phyloP scores from a whole-genome alignment of 2,888 invertebrate species.

The Heliconius erato region DNA sequence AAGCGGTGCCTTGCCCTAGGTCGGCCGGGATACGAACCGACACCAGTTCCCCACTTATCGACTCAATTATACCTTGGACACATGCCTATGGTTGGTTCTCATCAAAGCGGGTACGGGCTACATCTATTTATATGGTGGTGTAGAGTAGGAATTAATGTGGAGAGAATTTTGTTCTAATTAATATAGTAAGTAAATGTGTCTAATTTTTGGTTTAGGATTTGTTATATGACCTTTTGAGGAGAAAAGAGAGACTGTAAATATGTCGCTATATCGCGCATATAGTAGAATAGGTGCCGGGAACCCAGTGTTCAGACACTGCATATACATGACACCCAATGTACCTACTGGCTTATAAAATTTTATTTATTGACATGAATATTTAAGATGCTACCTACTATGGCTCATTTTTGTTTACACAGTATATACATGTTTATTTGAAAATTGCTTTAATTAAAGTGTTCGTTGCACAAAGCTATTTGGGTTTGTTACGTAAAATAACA shows the following conservation, averaged over 20 bases:
- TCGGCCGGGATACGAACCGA: slow-evolving; percentile 46
- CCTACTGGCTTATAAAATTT: too few species aligned
- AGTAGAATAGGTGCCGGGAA: not conserved
- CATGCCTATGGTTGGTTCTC: slow-evolving; percentile 48
- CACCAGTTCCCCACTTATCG: slow-evolving; percentile 43
- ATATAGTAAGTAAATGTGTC: not conserved
- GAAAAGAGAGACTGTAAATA: not conserved
- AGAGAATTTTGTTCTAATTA: not conserved
- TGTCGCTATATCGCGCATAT: not conserved
- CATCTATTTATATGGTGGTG: slow-evolving; percentile 4
- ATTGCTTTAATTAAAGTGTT: too few species aligned
- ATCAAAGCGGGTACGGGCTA: slow-evolving; percentile 40
- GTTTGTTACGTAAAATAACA: too few species aligned
- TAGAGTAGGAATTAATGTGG: not conserved
- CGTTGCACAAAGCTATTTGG: too few species aligned
- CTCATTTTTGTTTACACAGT: too few species aligned
- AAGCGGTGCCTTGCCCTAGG: slow-evolving; percentile 58
- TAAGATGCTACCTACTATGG: too few species aligned
- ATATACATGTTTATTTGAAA: too few species aligned
- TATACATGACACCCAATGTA: too few species aligned
- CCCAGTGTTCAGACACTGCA: not conserved
- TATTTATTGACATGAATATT: too few species aligned
- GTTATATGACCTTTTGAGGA: not conserved
- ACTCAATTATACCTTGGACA: slow-evolving; percentile 49
- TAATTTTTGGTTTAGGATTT: not conserved